A percentile compares a stretch with the other conserved stretches of the same genome.
Conservation (phyloP, 2,888 invertebrate genomes). For the Hermaeophaga mercurialis region DNA sequence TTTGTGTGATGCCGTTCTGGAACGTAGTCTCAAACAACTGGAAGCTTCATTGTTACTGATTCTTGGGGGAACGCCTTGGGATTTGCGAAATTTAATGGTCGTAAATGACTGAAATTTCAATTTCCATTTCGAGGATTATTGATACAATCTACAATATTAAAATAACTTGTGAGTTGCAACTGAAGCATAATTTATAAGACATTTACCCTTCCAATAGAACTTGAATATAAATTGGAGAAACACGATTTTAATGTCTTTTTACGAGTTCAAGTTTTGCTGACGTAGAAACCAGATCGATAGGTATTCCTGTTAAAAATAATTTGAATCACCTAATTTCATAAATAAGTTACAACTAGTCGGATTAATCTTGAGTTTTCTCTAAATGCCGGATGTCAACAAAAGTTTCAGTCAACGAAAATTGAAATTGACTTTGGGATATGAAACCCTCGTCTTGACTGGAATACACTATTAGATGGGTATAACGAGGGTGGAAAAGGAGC, state of each 20-base stretch:
- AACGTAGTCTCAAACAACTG: conserved; percentile 7
- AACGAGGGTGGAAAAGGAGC: conserved; percentile 4
- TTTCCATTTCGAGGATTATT: no score
- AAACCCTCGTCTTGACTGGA: conserved; percentile 16
- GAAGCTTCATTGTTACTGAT: conserved; percentile 6
- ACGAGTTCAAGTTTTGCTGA: no score
- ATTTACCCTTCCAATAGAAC: no score
- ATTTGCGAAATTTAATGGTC: not conserved
- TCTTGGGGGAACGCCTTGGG: not conserved
- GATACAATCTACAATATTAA: no score
- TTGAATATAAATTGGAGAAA: no score
- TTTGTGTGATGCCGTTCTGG: conserved; percentile 18
- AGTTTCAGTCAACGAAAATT: conserved; percentile 22
- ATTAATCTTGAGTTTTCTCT: conserved; percentile 4
- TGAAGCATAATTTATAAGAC: no score
- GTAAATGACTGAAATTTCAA: no score
- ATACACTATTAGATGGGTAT: conserved; percentile 9
- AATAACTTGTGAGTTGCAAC: no score
- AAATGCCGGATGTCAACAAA: conserved; percentile 24
- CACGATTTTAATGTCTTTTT: no score
- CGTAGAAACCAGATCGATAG: no score
- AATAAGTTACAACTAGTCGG: conserved; percentile 17
- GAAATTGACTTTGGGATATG: conserved; percentile 16
- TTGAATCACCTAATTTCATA: conserved; percentile 9
- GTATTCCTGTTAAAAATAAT: not conserved